Evolutionary conservation across 2,797 vertebrate genomes (phyloP).

Genomic region (Otolemur crassicaudatus): DNA sequence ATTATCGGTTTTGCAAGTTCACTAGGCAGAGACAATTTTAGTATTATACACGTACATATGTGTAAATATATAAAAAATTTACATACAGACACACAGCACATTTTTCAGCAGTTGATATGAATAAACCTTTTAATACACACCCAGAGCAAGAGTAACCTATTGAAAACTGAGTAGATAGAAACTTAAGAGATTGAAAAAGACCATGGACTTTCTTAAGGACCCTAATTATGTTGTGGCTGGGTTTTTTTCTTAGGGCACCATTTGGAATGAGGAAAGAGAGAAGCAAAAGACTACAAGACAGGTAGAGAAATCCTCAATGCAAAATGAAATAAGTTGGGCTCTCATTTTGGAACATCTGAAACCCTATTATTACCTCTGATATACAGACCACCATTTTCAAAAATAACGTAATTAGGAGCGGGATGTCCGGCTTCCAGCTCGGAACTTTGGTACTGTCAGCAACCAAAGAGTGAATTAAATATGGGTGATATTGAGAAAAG

Average conservation of each 20-base stretch:
- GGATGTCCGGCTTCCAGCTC: no score
- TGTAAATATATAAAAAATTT: no score
- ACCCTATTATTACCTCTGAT: not conserved
- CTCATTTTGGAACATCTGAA: slow-evolving; percentile 20
- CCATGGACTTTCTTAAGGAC: not conserved
- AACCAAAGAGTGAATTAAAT: no score
- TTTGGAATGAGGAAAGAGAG: not conserved
- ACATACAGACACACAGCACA: not conserved
- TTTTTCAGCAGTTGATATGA: not conserved
- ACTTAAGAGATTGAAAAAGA: slow-evolving; percentile 39
- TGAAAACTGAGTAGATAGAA: not conserved
- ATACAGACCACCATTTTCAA: slow-evolving; percentile 1
- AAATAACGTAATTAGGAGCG: not conserved
- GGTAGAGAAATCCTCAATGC: not conserved
- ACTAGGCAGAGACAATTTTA: not conserved
- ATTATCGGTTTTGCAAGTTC: slow-evolving; percentile 18
- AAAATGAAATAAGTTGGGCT: not conserved
- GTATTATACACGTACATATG: not conserved
- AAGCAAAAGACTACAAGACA: not conserved
- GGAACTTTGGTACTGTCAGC: no score
- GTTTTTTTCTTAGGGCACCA: not conserved
- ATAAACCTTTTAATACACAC: not conserved
- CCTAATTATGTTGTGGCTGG: not conserved
- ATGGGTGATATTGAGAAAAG: no score
- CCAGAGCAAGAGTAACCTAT: not conserved